Percentiles rank a stretch among this genome's conserved stretches.
Conservation (phyloP, 2,797 vertebrate genomes). For the Momotus momota region DNA sequence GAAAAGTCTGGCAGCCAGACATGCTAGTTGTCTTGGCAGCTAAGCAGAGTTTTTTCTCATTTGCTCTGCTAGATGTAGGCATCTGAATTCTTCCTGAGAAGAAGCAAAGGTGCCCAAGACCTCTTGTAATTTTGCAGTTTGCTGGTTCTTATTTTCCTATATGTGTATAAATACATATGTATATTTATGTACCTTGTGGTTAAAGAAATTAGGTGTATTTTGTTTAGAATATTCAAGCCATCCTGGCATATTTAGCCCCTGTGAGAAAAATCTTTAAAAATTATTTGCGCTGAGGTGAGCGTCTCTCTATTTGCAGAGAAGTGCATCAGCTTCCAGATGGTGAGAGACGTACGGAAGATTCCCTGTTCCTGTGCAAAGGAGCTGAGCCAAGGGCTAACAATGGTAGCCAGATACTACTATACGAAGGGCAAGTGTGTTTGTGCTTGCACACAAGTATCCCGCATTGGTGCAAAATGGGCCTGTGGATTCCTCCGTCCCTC, state of each 20-base stretch:
- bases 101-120: neutral
- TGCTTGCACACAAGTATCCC: neutral
- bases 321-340: neutral
- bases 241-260: neutral
- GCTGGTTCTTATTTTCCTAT: neutral
- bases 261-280: neutral
- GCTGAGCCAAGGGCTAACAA: neutral
- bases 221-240: neutral
- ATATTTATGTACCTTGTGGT: neutral
- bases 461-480: neutral
- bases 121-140: neutral
- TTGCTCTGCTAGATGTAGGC: neutral
- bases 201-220: neutral
- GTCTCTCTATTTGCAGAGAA: neutral
- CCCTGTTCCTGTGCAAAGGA: neutral
- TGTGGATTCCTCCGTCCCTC: neutral
- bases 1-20: neutral
- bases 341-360: neutral
- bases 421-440: rapidly evolving
- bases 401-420: neutral
- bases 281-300: neutral
- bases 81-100: neutral
- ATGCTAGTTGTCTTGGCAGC: neutral
- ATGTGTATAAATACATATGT: neutral
- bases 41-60: neutral